Evolutionary conservation across 2,797 vertebrate genomes (phyloP).

Genomic region (Typhlichthys subterraneus): DNA sequence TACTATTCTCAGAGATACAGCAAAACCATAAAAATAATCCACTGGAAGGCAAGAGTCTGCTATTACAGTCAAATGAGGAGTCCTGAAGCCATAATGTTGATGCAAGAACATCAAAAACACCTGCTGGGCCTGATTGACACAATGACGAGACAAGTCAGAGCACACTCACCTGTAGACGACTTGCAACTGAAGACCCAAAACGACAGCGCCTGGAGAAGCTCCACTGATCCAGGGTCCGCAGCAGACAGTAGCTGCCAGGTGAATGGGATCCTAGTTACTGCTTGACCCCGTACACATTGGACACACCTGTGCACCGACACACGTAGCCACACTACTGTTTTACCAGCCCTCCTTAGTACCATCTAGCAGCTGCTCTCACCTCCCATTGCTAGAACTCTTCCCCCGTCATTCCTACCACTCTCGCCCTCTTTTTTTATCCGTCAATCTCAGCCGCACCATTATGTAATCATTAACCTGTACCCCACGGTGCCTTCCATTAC

Average conservation of each 20-base stretch:
- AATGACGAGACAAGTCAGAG: not conserved
- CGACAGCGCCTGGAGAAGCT: constrained; percentile 10
- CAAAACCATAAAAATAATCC: no score
- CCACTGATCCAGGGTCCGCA: constrained; percentile 21
- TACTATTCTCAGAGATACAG: not conserved
- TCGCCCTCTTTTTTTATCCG: constrained; percentile 44
- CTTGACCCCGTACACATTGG: constrained; percentile 27
- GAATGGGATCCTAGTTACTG: constrained; percentile 11
- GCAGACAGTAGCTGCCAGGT: not conserved
- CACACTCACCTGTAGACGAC: constrained; percentile 59
- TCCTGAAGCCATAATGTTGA: no score
- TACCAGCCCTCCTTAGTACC: constrained; percentile 26
- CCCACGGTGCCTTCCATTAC: constrained; percentile 64
- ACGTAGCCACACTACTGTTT: constrained; percentile 21
- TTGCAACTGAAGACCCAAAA: constrained; percentile 29
- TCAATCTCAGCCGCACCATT: constrained; percentile 61
- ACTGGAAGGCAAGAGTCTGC: no score
- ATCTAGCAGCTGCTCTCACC: constrained; percentile 5
- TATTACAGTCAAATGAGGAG: no score
- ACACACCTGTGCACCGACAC: constrained; percentile 52
- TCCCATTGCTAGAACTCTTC: constrained; percentile 15
- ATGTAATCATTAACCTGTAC: constrained; percentile 77
- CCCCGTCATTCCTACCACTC: constrained; percentile 17
- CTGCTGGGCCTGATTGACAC: no score
- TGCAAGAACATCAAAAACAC: no score